Percentiles rank a stretch among this genome's conserved stretches.
Conservation (phyloP, 2,113 vertebrate species). For the Todiramphus chloris region DNA sequence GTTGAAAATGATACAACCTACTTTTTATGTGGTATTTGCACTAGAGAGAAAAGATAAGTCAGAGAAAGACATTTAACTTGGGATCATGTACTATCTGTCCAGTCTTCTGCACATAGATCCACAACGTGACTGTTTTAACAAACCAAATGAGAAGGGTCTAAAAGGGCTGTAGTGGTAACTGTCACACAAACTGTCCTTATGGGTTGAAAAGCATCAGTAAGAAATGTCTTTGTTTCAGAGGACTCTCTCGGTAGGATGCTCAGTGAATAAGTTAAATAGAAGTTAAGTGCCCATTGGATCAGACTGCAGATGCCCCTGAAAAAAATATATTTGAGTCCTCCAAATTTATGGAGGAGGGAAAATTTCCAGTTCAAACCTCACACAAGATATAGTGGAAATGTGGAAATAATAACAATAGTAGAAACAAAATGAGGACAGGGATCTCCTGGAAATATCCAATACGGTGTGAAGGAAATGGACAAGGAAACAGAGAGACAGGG, state of each 20-base stretch:
- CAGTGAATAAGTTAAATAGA: background rate
- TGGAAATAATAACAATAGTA: background rate
- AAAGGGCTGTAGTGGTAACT: background rate
- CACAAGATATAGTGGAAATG: background rate
- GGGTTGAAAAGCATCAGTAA: background rate
- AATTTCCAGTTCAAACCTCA: background rate
- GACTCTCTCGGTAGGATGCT: background rate
- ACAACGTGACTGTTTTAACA: background rate
- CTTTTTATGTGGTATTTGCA: background rate
- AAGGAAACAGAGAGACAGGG: background rate
- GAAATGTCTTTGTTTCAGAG: background rate
- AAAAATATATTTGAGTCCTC: background rate
- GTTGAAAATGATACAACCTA: background rate
- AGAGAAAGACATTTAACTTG: background rate
- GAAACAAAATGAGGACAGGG: background rate
- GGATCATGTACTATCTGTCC: slow-evolving; percentile 1
- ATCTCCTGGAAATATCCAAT: background rate
- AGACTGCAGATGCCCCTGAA: background rate
- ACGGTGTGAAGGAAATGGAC: background rate
- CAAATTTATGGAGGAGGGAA: background rate
- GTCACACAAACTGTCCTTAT: background rate
- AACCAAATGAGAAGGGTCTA: background rate
- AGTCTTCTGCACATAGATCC: background rate
- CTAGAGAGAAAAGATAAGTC: background rate
- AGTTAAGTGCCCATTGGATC: background rate